These are phyloP conservation scores for Gymnogyps californianus DNA, from an alignment of 2,113 vertebrate genomes.

Conservation along the genomic window DNA sequence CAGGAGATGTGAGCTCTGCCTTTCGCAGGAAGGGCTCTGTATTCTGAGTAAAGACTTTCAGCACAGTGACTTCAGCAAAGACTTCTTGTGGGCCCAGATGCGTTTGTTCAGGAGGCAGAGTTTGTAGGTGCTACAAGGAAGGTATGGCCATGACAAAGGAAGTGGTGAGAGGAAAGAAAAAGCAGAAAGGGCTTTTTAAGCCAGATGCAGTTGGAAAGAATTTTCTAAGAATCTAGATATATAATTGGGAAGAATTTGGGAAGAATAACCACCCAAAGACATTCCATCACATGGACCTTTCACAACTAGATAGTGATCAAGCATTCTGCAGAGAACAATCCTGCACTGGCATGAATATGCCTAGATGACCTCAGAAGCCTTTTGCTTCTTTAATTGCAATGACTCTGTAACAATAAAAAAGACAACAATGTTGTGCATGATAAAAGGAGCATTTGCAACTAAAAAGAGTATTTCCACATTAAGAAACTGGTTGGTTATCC, in stretches of 20 bases:
- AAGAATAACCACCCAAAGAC: not conserved
- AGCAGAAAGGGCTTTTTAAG: not conserved
- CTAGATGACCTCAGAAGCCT: not conserved
- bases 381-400: constrained; percentile 24
- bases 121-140: not conserved
- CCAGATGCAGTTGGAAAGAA: not conserved
- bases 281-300: not conserved
- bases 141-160: not conserved
- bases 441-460: constrained; percentile 42
- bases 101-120: not conserved
- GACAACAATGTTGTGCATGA: constrained; percentile 24
- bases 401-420: constrained; percentile 10
- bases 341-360: not conserved
- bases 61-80: not conserved
- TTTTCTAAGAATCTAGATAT: not conserved
- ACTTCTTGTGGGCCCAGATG: not conserved
- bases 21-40: accelerated
- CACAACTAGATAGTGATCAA: not conserved
- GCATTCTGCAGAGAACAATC: constrained; percentile 9
- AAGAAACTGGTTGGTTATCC: not conserved
- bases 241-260: not conserved
- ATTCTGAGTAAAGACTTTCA: too few species aligned
- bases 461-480: constrained; percentile 35
- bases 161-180: not conserved
- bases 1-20: not conserved